Percentiles rank a stretch among this genome's conserved stretches.
These are phyloP conservation scores for Brevimyrus niger DNA, from an alignment of 2,113 vertebrate genomes.

Conservation along the genomic window DNA sequence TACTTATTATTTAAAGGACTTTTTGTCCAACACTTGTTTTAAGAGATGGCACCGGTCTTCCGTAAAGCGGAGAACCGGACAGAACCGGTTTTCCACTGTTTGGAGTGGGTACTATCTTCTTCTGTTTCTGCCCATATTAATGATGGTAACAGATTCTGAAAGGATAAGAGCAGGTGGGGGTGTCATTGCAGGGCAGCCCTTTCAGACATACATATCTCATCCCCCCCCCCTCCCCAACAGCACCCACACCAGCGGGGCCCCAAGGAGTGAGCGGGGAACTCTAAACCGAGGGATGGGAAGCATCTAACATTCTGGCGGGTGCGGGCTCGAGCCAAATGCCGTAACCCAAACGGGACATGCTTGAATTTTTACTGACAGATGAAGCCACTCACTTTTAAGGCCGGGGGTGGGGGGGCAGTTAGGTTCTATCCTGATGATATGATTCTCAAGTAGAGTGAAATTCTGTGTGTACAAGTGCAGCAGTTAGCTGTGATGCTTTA, in stretches of 20 bases:
- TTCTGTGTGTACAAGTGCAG: not conserved
- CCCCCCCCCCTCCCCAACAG: not conserved
- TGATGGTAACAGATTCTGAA: not conserved
- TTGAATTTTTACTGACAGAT: not conserved
- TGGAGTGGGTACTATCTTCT: not conserved
- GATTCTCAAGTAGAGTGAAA: not conserved
- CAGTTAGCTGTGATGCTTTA: not conserved
- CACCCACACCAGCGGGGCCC: not conserved
- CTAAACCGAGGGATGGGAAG: not conserved
- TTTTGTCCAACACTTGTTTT: conserved; percentile 14
- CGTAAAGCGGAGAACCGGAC: not conserved
- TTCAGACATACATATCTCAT: not conserved
- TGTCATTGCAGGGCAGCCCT: not conserved
- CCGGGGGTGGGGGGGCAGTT: not conserved
- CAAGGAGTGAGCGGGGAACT: not conserved
- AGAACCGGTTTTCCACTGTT: not conserved
- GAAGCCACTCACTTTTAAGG: not conserved
- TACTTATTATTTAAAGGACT: conserved; percentile 3
- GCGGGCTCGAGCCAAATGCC: not conserved
- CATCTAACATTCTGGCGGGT: not conserved
- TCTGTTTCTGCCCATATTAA: not conserved
- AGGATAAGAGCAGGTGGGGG: not conserved
- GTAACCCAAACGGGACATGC: not conserved
- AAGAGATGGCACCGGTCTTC: conserved; percentile 3
- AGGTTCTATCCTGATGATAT: not conserved